These are phyloP conservation scores for Scolopax rusticola DNA, from an alignment of 2,797 vertebrate genomes.

Conservation along the genomic window DNA sequence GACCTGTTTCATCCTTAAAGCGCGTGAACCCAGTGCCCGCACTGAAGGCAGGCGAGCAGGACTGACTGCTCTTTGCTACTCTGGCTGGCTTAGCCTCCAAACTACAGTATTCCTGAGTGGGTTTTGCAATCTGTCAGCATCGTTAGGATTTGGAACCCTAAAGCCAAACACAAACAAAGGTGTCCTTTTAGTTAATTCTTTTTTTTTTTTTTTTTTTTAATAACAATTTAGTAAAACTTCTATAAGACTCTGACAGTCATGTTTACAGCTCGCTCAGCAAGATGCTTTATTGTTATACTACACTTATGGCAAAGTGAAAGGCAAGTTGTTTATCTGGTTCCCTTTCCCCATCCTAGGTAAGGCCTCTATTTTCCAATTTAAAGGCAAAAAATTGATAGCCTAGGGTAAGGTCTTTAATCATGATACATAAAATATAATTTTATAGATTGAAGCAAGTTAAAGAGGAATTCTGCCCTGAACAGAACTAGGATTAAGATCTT, in stretches of 20 bases:
- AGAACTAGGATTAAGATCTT: neutral
- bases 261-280: neutral
- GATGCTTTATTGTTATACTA: neutral
- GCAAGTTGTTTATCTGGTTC: neutral
- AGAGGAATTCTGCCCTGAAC: neutral
- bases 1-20: neutral
- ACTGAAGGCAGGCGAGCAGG: neutral
- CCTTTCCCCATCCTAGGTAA: neutral
- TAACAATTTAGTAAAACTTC: neutral
- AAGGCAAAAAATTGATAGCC: neutral
- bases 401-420: neutral
- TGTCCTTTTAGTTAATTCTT: neutral
- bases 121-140: neutral
- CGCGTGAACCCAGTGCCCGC: fast-evolving
- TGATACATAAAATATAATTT: neutral
- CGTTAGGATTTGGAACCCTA: neutral
- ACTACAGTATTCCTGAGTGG: neutral
- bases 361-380: neutral
- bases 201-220: neutral
- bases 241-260: neutral
- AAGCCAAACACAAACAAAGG: neutral
- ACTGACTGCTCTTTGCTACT: neutral
- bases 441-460: neutral
- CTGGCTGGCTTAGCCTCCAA: neutral
- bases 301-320: neutral